A percentile compares a stretch with the other conserved stretches of the same genome.
Evolutionary conservation across 2,113 vertebrate species (phyloP).

Genomic region (Saccopteryx bilineata): DNA sequence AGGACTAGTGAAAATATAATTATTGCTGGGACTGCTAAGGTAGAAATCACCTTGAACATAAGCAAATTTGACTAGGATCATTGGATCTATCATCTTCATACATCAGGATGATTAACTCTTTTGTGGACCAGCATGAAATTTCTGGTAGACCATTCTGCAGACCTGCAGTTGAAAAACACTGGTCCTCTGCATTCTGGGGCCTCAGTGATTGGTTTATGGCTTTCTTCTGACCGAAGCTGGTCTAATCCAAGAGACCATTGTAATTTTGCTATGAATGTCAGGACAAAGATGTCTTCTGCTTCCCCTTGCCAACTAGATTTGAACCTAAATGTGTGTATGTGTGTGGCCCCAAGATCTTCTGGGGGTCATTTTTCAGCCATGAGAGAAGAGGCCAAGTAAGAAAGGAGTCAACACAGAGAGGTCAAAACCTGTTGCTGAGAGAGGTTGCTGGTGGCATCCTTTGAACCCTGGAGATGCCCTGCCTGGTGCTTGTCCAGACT

Average conservation of each 20-base stretch:
- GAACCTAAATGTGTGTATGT: not conserved
- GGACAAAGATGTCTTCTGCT: not conserved
- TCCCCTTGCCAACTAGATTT: not conserved
- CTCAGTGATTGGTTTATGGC: accelerated
- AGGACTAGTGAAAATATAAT: no score
- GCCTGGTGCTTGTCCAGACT: not conserved
- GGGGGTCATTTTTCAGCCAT: not conserved
- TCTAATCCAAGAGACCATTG: not conserved
- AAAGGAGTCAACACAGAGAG: not conserved
- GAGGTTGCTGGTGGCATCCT: not conserved
- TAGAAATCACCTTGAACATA: no score
- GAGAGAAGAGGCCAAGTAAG: not conserved
- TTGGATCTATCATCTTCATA: no score
- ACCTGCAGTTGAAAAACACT: no score
- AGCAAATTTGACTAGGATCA: no score
- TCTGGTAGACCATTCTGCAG: no score
- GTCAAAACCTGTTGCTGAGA: not conserved
- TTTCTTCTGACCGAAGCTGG: not conserved
- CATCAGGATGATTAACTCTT: no score
- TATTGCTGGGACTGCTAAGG: no score
- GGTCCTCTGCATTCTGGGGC: not conserved
- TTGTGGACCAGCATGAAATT: no score
- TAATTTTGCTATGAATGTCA: not conserved
- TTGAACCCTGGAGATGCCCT: not conserved
- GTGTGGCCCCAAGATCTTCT: not conserved